Base-by-base conservation (phyloP, 2,113 vertebrate genomes). In the Naja naja region DNA sequence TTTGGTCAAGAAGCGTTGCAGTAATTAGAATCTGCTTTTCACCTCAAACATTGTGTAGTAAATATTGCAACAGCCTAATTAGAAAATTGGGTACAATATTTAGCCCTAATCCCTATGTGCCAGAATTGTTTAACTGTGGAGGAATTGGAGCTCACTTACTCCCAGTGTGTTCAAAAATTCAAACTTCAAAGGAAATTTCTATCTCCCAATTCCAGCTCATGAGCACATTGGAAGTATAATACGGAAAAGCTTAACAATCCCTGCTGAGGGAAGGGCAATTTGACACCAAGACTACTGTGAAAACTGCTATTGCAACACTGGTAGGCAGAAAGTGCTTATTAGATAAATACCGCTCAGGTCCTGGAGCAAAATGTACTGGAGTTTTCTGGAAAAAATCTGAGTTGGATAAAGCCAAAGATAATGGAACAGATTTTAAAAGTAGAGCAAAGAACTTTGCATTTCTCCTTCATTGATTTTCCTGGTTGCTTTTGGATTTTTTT, bases 101-200 rank as follows among this genome's bases (percentile, higher is more conserved):
- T 95, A 97, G 96, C 93, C 94, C 94, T 95, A 94, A 97, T 97
- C 94, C 90, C 97, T 94, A 93, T 97, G 97, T 97, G 97, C 97
- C 97, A 96, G 97, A 96, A 97, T 97, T 97, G 97, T 97, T 97
- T 98, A 97, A 97, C 96, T 98, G 96, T 97, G 96, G 93, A 97
- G 95, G 96, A 97, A 97, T 97, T 94, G 96, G 96, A 97, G 97
- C 96, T 97, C 96, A 96, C 98, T 98, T 98, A 97, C 97, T 97
- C 97, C 96, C 96, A 97, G 97, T 94, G 97, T 97, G 97, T 96
- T 97, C 95, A 96, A 97, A 98, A 98, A 98, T 96, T 95, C 97
- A 96, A 97, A 97, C 98, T 98, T 98, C 98, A 98, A 98, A 98
- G 98, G 97, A 97, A 98, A 98, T 96, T 97, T 98, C 94, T 98